These are phyloP conservation scores for Luidia sarsii DNA, from an alignment of 53 echinoderm and acorn worm genomes.

Conservation along the genomic window DNA sequence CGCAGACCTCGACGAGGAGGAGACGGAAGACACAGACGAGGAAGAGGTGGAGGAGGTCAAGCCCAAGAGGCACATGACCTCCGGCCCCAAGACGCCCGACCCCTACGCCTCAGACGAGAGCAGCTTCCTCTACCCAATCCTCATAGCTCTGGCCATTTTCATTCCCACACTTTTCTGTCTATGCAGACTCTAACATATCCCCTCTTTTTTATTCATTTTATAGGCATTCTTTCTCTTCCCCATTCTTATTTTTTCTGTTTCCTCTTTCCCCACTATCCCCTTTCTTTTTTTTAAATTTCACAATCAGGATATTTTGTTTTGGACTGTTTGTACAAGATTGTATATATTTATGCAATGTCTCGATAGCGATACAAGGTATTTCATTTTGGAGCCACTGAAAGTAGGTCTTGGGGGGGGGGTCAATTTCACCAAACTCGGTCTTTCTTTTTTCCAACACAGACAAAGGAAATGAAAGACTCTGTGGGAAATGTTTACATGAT, in stretches of 20 bases:
- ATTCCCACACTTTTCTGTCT: slow-evolving; percentile 97
- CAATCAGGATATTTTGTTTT: no score
- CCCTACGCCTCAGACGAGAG: slow-evolving; percentile 95
- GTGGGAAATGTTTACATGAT: no score
- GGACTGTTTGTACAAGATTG: not conserved
- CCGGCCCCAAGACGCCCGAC: slow-evolving; percentile 92
- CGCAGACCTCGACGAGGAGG: slow-evolving; percentile 37
- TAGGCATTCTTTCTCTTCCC: not conserved
- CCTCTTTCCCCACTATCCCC: no score
- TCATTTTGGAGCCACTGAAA: no score
- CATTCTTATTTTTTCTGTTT: not conserved
- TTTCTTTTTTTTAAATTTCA: no score
- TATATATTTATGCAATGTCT: slow-evolving; percentile 28
- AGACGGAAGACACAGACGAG: slow-evolving; percentile 37
- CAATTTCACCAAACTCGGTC: not conserved
- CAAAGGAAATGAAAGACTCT: no score
- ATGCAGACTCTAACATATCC: slow-evolving; percentile 79
- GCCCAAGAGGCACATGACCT: slow-evolving; percentile 61
- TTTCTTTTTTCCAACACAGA: no score
- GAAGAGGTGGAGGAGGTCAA: slow-evolving; percentile 62
- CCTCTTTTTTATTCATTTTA: not conserved
- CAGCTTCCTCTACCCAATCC: slow-evolving; percentile 90
- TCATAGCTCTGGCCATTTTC: slow-evolving; percentile 93
- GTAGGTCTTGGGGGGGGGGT: no score
- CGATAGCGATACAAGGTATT: no score